Base-by-base conservation (phyloP, 1,140 invertebrate genomes). In the Conus ventricosus region DNA sequence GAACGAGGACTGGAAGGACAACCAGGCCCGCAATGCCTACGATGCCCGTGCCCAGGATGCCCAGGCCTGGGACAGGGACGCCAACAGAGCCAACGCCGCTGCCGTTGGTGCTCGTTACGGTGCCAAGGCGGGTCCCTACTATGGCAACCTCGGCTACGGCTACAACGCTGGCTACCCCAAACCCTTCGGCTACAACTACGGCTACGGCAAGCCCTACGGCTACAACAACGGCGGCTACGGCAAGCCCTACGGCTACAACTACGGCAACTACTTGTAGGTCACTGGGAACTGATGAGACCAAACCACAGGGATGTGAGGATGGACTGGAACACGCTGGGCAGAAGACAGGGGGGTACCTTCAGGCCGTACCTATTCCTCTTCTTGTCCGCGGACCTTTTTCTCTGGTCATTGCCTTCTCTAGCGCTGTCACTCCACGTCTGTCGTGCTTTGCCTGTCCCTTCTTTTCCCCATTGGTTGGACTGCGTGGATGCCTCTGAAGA, bases 1-100 rank as follows among this genome's bases (percentile, higher is more conserved):
- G 82, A 89, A 81, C 88, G 71, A 63, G n/a, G 67, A 54, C 54
- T 89, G 83, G 82, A 89, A 89, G 88, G n/a, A 85, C 51, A n/a
- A 80, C 76, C 23, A 55, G 23, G 80, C 13, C 5, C 54, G 55
- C 0, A 3, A 67, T 25, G 80, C 75, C 17, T 27, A 39, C 27
- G 83, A 89, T 25, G 54, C 63, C 11, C 67, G 71, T 23, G 15
- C 10, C 13, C 67, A 76, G 17, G n/a, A 57, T 27, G 71, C 82
- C 17, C 23, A 55, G 15, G n/a, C 55, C 27, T n/a, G 54, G 51
- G 51, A 85, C 13, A n/a, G 84, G 13, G 84, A 23, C 20, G 88
- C 67, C 6, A 84, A 85, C 84, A 67, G 54, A 13, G 71, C 85
- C 10, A 27, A 63, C 11, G 27, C n/a, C n/a, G 67, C 27, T n/a